Percentiles rank a stretch among this genome's conserved stretches.
Conservation (phyloP, 2,797 vertebrate genomes). For the Pipistrellus kuhlii region DNA sequence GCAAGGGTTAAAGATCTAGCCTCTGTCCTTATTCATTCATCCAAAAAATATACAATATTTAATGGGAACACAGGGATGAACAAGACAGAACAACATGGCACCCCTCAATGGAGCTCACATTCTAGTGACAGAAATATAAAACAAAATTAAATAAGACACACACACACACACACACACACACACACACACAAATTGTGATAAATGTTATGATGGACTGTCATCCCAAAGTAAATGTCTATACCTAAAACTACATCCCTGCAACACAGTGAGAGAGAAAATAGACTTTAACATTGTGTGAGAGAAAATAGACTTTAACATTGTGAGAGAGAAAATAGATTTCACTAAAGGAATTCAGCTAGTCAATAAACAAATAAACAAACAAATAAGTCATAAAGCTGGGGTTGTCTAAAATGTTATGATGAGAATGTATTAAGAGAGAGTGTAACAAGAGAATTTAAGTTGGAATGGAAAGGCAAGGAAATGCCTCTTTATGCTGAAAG, state of each 20-base stretch:
- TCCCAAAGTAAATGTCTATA: neutral
- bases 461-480: constrained; percentile 11
- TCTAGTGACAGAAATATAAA: constrained; percentile 50
- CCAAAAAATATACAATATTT: constrained; percentile 34
- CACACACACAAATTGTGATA: neutral
- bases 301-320: neutral
- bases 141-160: neutral
- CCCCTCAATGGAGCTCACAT: neutral
- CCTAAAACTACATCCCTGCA: neutral
- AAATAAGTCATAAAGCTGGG: neutral
- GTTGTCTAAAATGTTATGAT: neutral
- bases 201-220: neutral
- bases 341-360: neutral
- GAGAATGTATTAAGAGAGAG: neutral
- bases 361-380: neutral
- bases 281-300: neutral
- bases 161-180: neutral
- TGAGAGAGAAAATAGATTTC: neutral
- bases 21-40: constrained; percentile 40
- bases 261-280: neutral
- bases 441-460: neutral
- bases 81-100: constrained; percentile 41
- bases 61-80: constrained; percentile 19
- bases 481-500: neutral
- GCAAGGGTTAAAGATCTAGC: neutral